Evolutionary conservation across 2,113 vertebrate genomes (phyloP).

Genomic region (Climacteris rufus): DNA sequence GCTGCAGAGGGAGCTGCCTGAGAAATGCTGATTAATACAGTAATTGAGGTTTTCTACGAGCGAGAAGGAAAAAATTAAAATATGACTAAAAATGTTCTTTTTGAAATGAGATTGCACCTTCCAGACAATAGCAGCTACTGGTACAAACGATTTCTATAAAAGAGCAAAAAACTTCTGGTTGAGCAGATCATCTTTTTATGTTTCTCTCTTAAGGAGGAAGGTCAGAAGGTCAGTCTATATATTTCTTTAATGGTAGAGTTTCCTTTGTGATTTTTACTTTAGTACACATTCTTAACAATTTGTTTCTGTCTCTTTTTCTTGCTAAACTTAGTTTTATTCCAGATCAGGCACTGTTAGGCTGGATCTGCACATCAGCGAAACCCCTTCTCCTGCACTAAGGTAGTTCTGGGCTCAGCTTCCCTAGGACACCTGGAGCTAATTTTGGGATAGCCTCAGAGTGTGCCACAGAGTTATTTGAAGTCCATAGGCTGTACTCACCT

Average conservation of each 20-base stretch:
- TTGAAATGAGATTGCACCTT: slow-evolving; percentile 63
- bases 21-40: slow-evolving; percentile 75
- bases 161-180: background rate
- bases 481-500: slow-evolving; percentile 30
- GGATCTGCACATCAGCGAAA: background rate
- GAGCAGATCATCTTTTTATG: background rate
- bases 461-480: slow-evolving; percentile 66
- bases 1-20: slow-evolving; percentile 50
- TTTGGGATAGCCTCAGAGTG: slow-evolving; percentile 44
- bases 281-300: slow-evolving; percentile 4
- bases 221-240: slow-evolving; percentile 36
- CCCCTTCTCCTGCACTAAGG: background rate
- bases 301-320: slow-evolving; percentile 39
- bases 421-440: slow-evolving; percentile 69
- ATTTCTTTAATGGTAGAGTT: slow-evolving; percentile 39
- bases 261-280: slow-evolving; percentile 6
- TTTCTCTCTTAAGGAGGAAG: slow-evolving; percentile 44
- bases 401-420: slow-evolving; percentile 19
- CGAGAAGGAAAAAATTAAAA: slow-evolving; percentile 59
- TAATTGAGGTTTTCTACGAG: slow-evolving; percentile 66
- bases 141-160: slow-evolving; percentile 39
- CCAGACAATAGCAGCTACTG: slow-evolving; percentile 36
- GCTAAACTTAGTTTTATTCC: slow-evolving; percentile 9
- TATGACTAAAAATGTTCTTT: slow-evolving; percentile 64
- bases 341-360: background rate